Conservation (phyloP, 92 coral and sea anemone species). For the Porites cylindrica region DNA sequence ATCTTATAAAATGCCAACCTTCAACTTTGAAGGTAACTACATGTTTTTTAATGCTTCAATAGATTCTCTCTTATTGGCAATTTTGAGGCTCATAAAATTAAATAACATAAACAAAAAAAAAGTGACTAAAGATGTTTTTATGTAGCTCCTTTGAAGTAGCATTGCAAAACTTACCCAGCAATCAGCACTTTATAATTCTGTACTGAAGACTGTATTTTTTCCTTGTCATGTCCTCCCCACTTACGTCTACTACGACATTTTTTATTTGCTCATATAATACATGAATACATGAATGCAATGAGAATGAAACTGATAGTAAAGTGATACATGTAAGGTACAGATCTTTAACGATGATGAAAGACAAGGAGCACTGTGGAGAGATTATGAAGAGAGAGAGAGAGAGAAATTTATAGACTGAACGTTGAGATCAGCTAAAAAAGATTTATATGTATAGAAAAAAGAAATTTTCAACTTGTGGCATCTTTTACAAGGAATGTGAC, state of each 20-base stretch:
- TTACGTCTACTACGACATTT: background rate
- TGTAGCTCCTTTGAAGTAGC: background rate
- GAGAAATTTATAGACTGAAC: too few species aligned
- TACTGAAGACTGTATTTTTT: background rate
- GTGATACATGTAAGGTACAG: background rate
- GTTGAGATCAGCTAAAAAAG: too few species aligned
- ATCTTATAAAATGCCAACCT: constrained; percentile 23
- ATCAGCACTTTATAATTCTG: background rate
- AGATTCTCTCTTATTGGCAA: background rate
- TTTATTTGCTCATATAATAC: background rate
- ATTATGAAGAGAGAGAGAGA: background rate
- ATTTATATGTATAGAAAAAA: too few species aligned
- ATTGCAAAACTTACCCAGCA: background rate
- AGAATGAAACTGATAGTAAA: background rate
- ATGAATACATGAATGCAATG: background rate
- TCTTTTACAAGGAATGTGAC: too few species aligned
- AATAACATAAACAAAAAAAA: too few species aligned
- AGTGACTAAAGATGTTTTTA: too few species aligned
- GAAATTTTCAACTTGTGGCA: too few species aligned
- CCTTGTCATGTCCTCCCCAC: background rate
- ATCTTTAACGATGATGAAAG: too few species aligned
- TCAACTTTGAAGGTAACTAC: constrained; percentile 42
- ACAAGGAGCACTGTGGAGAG: background rate
- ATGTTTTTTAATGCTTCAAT: too few species aligned
- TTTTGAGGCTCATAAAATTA: background rate